Percentiles rank a stretch among this genome's conserved stretches.
phyloP scores from a whole-genome alignment of 1,140 invertebrate genomes.

The Drosophila novamexicana region DNA sequence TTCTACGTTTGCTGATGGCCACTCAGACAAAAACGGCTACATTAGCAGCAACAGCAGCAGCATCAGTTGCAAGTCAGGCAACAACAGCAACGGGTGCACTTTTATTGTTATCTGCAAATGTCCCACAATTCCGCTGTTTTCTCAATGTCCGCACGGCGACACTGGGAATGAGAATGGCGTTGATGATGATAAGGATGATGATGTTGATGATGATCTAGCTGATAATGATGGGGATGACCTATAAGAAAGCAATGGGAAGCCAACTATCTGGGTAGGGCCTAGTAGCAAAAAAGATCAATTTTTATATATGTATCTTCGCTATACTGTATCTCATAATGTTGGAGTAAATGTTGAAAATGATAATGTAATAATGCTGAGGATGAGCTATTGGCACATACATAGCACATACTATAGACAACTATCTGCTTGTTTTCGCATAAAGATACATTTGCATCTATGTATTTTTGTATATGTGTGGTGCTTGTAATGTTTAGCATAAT shows the following conservation, averaged over 20 bases:
- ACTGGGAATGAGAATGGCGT: constrained; percentile 15
- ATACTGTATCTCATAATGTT: too few species aligned
- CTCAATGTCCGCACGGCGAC: constrained; percentile 53
- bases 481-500: constrained; percentile 25
- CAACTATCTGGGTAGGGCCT: constrained; percentile 38
- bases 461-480: constrained; percentile 1
- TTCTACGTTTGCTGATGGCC: constrained; percentile 44
- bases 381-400: constrained; percentile 52
- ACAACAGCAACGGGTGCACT: constrained; percentile 59
- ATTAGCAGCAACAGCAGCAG: constrained; percentile 13
- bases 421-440: constrained; percentile 15
- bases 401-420: constrained; percentile 9
- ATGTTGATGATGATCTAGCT: constrained; percentile 15
- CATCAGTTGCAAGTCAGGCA: constrained; percentile 14
- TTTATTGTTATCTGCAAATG: constrained; percentile 80
- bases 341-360: constrained; percentile 22
- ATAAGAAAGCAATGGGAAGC: constrained; percentile 39
- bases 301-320: too few species aligned
- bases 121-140: constrained; percentile 78
- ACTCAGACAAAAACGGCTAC: constrained; percentile 52
- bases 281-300: too few species aligned
- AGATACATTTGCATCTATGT: neutral
- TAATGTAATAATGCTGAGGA: constrained; percentile 13
- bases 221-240: constrained; percentile 31
- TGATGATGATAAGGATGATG: constrained; percentile 40